Conservation (phyloP, 1,140 invertebrate genomes). For the Tetramorium simillimum region DNA sequence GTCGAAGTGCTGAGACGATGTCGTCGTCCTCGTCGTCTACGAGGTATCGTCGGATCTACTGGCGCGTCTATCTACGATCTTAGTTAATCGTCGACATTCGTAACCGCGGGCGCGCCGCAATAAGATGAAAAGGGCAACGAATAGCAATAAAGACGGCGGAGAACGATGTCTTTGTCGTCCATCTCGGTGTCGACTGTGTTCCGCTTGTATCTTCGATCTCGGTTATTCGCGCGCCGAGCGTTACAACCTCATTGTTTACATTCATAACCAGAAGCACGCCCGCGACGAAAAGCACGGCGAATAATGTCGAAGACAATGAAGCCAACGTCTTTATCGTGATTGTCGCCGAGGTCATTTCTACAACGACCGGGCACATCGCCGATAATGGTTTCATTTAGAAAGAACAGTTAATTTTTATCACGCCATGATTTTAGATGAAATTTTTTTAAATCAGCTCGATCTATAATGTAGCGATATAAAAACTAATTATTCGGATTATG, state of each 20-base stretch:
- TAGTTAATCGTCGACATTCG: slow-evolving; percentile 76
- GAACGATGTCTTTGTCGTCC: slow-evolving; percentile 59
- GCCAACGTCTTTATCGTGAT: slow-evolving; percentile 40
- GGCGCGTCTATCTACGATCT: slow-evolving; percentile 73
- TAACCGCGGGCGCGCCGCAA: slow-evolving; percentile 59
- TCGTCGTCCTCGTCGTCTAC: slow-evolving; percentile 49
- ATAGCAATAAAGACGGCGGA: slow-evolving; percentile 62
- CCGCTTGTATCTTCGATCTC: slow-evolving; percentile 69
- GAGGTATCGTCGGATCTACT: slow-evolving; percentile 4
- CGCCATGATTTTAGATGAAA: neutral
- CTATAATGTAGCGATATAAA: neutral
- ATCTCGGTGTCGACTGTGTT: slow-evolving; percentile 14
- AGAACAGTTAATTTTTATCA: slow-evolving; percentile 14
- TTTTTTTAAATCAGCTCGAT: neutral
- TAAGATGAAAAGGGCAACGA: slow-evolving; percentile 65
- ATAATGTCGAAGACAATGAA: slow-evolving; percentile 67
- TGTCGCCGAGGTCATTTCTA: slow-evolving; percentile 48
- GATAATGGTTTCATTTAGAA: slow-evolving; percentile 41
- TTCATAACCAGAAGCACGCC: slow-evolving; percentile 60
- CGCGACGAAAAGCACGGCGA: slow-evolving; percentile 61
- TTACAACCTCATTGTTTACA: slow-evolving; percentile 66
- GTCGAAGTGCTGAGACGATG: slow-evolving; percentile 42
- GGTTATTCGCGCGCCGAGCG: slow-evolving; percentile 58
- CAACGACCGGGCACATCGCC: neutral
- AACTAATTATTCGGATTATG: neutral